These are phyloP conservation scores for Tyrannus savana DNA, from an alignment of 2,113 vertebrate species.

Conservation along the genomic window DNA sequence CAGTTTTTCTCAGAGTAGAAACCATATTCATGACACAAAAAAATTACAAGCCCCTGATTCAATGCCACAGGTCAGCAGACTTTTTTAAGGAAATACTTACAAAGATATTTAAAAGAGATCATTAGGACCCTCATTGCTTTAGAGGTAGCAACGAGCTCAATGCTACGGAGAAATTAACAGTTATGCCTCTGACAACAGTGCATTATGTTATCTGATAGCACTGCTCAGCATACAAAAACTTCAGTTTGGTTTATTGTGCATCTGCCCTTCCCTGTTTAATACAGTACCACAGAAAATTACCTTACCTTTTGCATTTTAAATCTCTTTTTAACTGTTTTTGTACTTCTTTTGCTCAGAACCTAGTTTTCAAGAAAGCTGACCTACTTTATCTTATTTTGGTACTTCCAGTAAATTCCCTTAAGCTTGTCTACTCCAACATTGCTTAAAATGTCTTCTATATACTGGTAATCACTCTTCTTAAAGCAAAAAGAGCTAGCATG, in stretches of 20 bases:
- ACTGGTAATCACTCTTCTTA: not conserved
- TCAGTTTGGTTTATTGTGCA: not conserved
- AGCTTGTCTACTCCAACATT: not conserved
- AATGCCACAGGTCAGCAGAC: accelerated
- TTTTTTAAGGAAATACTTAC: not conserved
- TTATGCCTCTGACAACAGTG: not conserved
- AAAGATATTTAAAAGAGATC: not conserved
- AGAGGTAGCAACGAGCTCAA: not conserved
- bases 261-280: not conserved
- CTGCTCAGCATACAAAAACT: not conserved
- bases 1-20: not conserved
- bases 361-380: constrained; percentile 54
- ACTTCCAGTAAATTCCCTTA: constrained; percentile 49
- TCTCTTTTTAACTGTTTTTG: not conserved
- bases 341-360: constrained; percentile 33
- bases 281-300: not conserved
- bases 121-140: not conserved
- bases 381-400: constrained; percentile 63
- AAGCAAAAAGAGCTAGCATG: not conserved
- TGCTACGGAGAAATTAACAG: not conserved
- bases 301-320: constrained; percentile 1
- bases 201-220: not conserved
- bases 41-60: not conserved
- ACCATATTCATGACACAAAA: not conserved
- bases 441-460: constrained; percentile 6